These are phyloP conservation scores for Pygathrix nemaeus DNA, from an alignment of 2,113 vertebrate genomes.

Conservation along the genomic window DNA sequence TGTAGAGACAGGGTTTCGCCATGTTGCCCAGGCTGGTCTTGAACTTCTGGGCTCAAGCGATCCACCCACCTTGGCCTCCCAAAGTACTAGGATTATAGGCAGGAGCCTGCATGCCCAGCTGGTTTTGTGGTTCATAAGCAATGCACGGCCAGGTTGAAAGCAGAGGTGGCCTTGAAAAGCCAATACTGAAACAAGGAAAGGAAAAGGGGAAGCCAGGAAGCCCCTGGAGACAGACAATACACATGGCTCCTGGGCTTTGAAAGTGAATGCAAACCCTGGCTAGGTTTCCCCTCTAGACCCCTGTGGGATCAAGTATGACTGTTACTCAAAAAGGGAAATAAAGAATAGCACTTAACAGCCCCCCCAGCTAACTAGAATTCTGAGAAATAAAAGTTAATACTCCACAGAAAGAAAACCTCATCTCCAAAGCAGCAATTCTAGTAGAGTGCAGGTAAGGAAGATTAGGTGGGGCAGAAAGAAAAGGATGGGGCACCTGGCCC, in stretches of 20 bases:
- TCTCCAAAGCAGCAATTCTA: background rate
- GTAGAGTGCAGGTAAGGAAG: background rate
- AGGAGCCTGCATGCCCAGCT: background rate
- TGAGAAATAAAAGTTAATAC: background rate
- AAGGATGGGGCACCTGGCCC: background rate
- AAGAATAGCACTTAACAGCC: background rate
- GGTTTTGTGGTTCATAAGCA: background rate
- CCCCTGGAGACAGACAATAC: background rate
- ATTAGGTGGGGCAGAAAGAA: background rate
- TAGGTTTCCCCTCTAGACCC: background rate
- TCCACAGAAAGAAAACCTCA: background rate
- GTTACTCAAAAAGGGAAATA: background rate
- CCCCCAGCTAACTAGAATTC: background rate
- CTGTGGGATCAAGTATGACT: background rate
- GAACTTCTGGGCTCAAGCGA: background rate
- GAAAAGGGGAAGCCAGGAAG: background rate
- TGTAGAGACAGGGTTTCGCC: background rate
- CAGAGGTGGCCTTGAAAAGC: background rate
- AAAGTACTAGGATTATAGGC: background rate
- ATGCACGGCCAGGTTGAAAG: background rate
- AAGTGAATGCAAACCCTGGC: background rate
- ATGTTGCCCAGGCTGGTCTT: background rate
- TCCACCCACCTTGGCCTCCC: background rate
- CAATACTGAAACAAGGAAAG: background rate
- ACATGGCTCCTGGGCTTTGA: background rate